Base-by-base conservation (phyloP, 2,888 invertebrate species). In the Eugnorisma glareosa region DNA sequence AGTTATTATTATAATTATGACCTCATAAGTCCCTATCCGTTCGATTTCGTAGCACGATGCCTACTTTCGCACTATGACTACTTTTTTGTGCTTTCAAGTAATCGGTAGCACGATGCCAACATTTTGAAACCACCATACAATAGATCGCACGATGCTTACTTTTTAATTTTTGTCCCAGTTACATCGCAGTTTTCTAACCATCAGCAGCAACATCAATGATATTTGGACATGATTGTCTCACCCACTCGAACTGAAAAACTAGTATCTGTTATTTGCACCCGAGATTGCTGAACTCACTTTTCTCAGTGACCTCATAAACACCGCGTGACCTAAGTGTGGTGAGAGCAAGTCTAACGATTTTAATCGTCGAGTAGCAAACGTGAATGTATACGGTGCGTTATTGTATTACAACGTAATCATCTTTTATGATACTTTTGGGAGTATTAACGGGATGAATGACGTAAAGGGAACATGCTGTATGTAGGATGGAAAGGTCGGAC, bases 341-440 rank as follows among this genome's bases (percentile, higher is more conserved):
- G 63, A 63, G 35, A 5, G 24, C 24, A 37, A 11, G 13, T 63
- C 37, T 37, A 7, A 5, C 63, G 13, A 37, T 35, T 61, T 35
- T 21, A 35, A 35, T 61, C 35, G 21, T 11, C n/a, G n/a, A 37
- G 37, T n/a, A n/a, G 43, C 24, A 43, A n/a, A 45, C 43, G 18
- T 24, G 18, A 35, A 71, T 35, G n/a, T 63, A 4, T 64, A 43
- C 13, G 13, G 21, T 15, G 21, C 15, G n/a, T 57, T 45, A 35
- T 57, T 73, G n/a, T 69, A 57, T 73, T 45, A 73, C 13, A 73
- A 48, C 21, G 63, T 63, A 40, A 51, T 75, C 63, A 73, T 73
- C 18, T 73, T 75, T 73, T 43, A 63, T 63, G 73, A 51, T 31
- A 40, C 63, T 15, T 40, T 43, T 51, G 35, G 24, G 63, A 43